A percentile compares a stretch with the other conserved stretches of the same genome.
These are phyloP conservation scores for Schizotus pectinicornis DNA, from an alignment of 2,888 invertebrate species.

Conservation along the genomic window DNA sequence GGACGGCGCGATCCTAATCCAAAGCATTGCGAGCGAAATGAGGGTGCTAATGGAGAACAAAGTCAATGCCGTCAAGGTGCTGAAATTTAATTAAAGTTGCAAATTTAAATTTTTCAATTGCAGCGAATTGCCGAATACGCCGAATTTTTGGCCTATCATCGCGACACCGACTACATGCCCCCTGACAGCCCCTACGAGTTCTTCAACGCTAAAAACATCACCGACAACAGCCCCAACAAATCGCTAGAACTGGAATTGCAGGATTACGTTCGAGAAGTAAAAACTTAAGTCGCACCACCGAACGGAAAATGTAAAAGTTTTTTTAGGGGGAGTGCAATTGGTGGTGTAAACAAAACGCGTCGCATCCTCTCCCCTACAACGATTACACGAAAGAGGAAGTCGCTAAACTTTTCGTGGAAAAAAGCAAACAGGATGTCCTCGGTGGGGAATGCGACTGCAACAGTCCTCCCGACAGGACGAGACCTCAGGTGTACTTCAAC, in stretches of 20 bases:
- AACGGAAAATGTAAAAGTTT: not conserved
- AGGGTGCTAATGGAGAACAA: conserved; percentile 85
- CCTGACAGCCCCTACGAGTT: conserved; percentile 66
- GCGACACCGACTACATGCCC: conserved; percentile 37
- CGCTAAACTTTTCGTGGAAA: conserved; percentile 30
- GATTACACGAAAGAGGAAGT: conserved; percentile 27
- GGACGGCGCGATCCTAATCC: conserved; percentile 72
- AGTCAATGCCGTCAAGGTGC: conserved; percentile 81
- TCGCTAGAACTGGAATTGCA: conserved; percentile 34
- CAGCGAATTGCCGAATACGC: conserved; percentile 54
- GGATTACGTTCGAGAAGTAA: conserved; percentile 40
- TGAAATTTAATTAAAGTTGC: conserved; percentile 1
- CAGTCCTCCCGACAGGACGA: conserved; percentile 28
- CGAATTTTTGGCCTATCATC: conserved; percentile 49
- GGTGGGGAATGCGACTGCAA: conserved; percentile 37
- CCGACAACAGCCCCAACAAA: conserved; percentile 51
- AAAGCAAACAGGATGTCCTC: conserved; percentile 25
- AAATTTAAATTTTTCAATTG: not conserved
- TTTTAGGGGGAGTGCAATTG: conserved; percentile 43
- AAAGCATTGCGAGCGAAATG: conserved; percentile 81
- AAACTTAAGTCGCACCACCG: conserved; percentile 1
- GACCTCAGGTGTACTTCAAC: conserved; percentile 60
- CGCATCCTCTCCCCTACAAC: conserved; percentile 30
- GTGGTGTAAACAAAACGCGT: conserved; percentile 38
- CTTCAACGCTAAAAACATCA: conserved; percentile 73